Evolutionary conservation across 2,888 invertebrate species (phyloP).

Genomic region (Chymomyza amoena): DNA sequence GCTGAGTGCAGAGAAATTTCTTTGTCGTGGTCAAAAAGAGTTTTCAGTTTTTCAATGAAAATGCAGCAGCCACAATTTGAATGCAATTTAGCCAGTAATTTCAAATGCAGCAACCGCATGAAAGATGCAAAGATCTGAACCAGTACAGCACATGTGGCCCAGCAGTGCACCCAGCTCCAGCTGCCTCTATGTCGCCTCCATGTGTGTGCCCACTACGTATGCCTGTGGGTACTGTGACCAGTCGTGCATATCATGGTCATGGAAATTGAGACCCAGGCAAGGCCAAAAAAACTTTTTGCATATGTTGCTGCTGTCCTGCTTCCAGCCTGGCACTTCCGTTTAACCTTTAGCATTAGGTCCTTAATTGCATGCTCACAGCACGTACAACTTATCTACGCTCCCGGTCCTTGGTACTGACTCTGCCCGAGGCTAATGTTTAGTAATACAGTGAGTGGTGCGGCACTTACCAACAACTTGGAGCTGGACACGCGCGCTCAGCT

Average conservation of each 20-base stretch:
- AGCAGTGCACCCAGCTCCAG: not conserved
- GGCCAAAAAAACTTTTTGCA: conserved; percentile 2
- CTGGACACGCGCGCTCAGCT: conserved; percentile 95
- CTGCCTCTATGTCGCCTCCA: not conserved
- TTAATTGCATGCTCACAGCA: conserved; percentile 40
- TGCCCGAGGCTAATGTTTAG: conserved; percentile 22
- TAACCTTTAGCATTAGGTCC: conserved; percentile 54
- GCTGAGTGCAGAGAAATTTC: conserved; percentile 40
- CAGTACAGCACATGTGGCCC: not conserved
- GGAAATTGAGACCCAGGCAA: not conserved
- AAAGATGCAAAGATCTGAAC: conserved; percentile 46
- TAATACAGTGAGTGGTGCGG: not conserved
- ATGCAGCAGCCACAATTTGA: conserved; percentile 59
- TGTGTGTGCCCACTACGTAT: not conserved
- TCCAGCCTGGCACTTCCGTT: conserved; percentile 26
- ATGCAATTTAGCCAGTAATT: conserved; percentile 70
- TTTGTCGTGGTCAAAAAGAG: conserved; percentile 43
- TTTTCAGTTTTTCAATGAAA: conserved; percentile 52
- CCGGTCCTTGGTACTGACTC: conserved; percentile 14
- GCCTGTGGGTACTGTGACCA: not conserved
- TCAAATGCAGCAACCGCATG: conserved; percentile 48
- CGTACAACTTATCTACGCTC: not conserved
- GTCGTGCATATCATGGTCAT: not conserved
- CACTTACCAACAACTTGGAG: conserved; percentile 94
- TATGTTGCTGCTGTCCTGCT: not conserved